These are phyloP conservation scores for Sclerurus mexicanus DNA, from an alignment of 2,113 vertebrate species.

Conservation along the genomic window DNA sequence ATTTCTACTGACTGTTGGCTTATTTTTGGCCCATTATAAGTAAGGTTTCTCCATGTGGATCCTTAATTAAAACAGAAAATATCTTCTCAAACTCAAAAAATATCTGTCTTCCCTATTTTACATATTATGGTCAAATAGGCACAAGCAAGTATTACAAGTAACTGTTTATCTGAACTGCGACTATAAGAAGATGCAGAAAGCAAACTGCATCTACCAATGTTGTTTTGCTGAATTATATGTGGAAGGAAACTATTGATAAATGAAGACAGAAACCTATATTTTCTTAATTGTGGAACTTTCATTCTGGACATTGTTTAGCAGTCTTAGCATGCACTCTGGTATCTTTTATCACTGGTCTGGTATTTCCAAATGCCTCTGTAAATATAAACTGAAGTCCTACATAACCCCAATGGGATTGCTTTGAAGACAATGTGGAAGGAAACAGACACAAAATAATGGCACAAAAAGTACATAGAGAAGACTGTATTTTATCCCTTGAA, in stretches of 20 bases:
- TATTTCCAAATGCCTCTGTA: not conserved
- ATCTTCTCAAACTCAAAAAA: not conserved
- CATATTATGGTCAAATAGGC: not conserved
- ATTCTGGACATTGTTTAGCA: not conserved
- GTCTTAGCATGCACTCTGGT: not conserved
- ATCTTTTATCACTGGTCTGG: not conserved
- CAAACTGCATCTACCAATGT: not conserved
- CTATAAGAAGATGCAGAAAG: not conserved
- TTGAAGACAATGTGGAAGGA: not conserved
- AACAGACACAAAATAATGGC: not conserved
- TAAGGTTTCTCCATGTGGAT: not conserved
- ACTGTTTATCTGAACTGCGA: not conserved
- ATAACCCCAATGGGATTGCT: not conserved
- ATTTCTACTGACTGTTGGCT: not conserved
- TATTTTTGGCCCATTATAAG: not conserved
- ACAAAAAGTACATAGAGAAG: not conserved
- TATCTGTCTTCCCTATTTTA: not conserved
- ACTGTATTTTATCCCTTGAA: not conserved
- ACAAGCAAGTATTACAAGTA: not conserved
- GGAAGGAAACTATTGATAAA: not conserved
- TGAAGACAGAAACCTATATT: not conserved
- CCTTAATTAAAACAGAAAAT: not conserved
- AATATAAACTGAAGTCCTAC: not conserved
- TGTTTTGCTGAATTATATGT: not conserved
- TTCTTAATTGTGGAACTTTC: not conserved